Evolutionary conservation across 2,113 vertebrate species (phyloP), one percentile per base, ranked within the genome.

Genomic region (Caloenas nicobarica): DNA sequence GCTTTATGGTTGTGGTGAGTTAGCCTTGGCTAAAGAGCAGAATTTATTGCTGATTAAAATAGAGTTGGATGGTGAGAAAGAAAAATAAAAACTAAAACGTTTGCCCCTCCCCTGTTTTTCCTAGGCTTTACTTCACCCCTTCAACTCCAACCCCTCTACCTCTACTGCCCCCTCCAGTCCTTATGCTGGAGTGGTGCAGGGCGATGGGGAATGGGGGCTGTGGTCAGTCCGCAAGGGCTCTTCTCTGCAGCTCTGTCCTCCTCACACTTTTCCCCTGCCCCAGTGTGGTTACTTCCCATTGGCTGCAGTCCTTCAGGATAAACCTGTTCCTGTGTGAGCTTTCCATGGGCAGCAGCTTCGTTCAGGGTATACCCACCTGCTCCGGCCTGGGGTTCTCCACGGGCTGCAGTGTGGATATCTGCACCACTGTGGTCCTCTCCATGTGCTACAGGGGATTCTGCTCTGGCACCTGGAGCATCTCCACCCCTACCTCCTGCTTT

Each of bases 61-160:
- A 29, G 11, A 42, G 16, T 34, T 60, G 18, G 16, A 33, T 33
- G 5, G 5, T 34, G 5, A 77, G 64, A 56, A 65, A 58, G 34
- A 9, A 4, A 61, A 22, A 44, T 4, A 54, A 74, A 74, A 65
- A 2, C 17, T 10, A 38, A 62, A 70, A 29, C 9, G 11, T 0
- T 0, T 1, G 10, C 6, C 3, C 8, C 4, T 7, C 7, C 1
- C 6, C 4, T 4, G 0, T n/a, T 65, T 72, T 70, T 84, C 22
- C 12, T 26, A 28, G n/a, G 13, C 6, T 66, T 7, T 61, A 4
- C 4, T 78, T 48, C 12, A 81, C 16, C 17, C 4, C 26, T 53
- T 73, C 28, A 53, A 66, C 56, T 8, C 22, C 31, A 42, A 6
- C 7, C 42, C 19, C 6, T 88, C 21, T 31, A 11, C 5, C 12